Evolutionary conservation across 92 coral and sea anemone species (phyloP), one percentile per base, ranked within the genome.

Genomic region (Nematostella vectensis): DNA sequence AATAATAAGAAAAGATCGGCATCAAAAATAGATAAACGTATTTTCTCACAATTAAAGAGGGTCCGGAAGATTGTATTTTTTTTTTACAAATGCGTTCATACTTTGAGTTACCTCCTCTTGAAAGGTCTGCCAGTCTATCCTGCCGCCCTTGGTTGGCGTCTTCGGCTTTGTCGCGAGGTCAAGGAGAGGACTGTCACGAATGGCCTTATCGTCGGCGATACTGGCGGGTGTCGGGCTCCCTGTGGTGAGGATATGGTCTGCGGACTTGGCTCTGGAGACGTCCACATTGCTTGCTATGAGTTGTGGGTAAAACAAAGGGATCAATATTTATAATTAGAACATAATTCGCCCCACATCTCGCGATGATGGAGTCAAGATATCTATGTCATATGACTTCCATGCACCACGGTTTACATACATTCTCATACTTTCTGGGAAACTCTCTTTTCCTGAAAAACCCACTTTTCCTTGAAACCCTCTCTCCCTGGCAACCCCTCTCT

Each of bases 81-180:
- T n/a, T n/a, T n/a, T n/a, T n/a, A n/a, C n/a, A n/a, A n/a, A n/a
- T n/a, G n/a, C n/a, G n/a, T n/a, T n/a, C n/a, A n/a, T n/a, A n/a
- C n/a, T n/a, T n/a, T n/a, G n/a, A 33, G 40, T 6, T 50, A 88
- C 97, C 84, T 82, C 97, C 78, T 93, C 96, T 51, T 93, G 93
- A 54, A 93, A 93, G 18, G 62, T 75, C 50, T 77, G 65, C 99
- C 99, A 93, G 29, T 93, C 99, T 47, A 93, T 76, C 67, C 65
- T 78, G 66, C 83, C 84, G 1, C 72, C 76, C 17, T 75, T 82
- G 24, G 48, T 58, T 17, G 59, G 24, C 1, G 52, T 11, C 15
- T 47, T 33, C 25, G 69, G 63, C 33, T 65, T 65, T 50, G 61
- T 16, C 20, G 37, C 74, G 27, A 27, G 45, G 38, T 52, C 58